These are phyloP conservation scores for Aix galericulata DNA, from an alignment of 2,113 vertebrate genomes.

Conservation along the genomic window DNA sequence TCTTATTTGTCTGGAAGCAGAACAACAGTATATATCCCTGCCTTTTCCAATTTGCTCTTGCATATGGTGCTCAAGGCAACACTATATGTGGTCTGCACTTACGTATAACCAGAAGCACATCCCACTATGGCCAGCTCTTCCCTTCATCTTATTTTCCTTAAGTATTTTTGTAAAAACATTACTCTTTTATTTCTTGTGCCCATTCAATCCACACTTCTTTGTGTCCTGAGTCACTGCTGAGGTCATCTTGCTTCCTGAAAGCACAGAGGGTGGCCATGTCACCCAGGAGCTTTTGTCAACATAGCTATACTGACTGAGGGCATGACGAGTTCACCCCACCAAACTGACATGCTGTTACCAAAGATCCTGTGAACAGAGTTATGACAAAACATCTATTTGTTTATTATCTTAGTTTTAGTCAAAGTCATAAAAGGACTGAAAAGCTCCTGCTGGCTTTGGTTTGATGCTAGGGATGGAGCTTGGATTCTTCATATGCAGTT, in stretches of 20 bases:
- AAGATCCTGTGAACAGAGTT: background rate
- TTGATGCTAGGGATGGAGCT: background rate
- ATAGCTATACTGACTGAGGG: background rate
- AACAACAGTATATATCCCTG: background rate
- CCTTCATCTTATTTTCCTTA: background rate
- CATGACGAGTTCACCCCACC: background rate
- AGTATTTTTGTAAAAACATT: background rate
- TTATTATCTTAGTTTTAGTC: background rate
- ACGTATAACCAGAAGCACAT: background rate
- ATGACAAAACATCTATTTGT: background rate
- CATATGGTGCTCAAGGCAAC: background rate
- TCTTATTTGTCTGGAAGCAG: background rate
- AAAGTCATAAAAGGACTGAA: background rate
- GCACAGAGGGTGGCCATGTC: fast-evolving
- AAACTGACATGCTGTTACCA: background rate
- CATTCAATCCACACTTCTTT: background rate
- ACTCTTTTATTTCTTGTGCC: background rate
- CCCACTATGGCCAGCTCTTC: background rate
- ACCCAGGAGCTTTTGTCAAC: background rate
- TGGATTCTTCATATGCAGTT: background rate
- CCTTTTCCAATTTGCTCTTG: background rate
- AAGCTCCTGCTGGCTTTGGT: background rate
- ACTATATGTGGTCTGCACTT: background rate
- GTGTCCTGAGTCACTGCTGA: background rate
- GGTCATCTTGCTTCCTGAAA: background rate